Evolutionary conservation across 2,888 invertebrate species (phyloP).

Genomic region (Xylota segnis): DNA sequence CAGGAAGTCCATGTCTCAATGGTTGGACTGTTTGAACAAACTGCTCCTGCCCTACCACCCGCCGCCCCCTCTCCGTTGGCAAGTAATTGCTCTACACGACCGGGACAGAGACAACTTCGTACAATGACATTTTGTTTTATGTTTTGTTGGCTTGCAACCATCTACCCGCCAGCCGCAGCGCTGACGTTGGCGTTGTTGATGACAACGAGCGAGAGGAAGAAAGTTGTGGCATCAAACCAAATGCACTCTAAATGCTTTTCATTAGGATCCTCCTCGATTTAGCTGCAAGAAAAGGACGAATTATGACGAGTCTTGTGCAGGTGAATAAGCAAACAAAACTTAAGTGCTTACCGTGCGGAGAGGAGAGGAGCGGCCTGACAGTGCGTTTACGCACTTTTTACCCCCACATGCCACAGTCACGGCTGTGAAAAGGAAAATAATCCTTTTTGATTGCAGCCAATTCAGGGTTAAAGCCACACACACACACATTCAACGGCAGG

Average conservation of each 20-base stretch:
- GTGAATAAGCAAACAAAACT: conserved; percentile 50
- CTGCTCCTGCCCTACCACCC: conserved; percentile 11
- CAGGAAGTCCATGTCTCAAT: conserved; percentile 73
- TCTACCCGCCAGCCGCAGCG: conserved; percentile 22
- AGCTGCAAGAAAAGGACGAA: conserved; percentile 30
- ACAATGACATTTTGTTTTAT: conserved; percentile 39
- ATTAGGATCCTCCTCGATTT: conserved; percentile 30
- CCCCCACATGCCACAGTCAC: neutral
- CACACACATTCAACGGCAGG: neutral
- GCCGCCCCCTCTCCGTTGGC: neutral
- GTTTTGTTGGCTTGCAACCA: conserved; percentile 33
- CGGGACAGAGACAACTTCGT: conserved; percentile 23
- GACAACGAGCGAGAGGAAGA: neutral
- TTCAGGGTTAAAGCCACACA: conserved; percentile 62
- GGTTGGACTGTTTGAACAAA: conserved; percentile 59
- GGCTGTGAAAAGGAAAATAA: neutral
- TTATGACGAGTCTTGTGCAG: conserved; percentile 33
- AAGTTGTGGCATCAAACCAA: conserved; percentile 40
- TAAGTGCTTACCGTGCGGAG: neutral
- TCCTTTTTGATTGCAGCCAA: conserved; percentile 7
- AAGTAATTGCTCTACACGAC: conserved; percentile 62
- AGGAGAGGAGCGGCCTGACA: neutral
- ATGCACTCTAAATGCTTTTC: conserved; percentile 67
- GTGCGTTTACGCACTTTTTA: conserved; percentile 59
- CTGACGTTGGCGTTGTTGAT: conserved; percentile 27